These are phyloP conservation scores for Cyrtorhinus lividipennis DNA, from an alignment of 1,140 invertebrate genomes.

Conservation along the genomic window DNA sequence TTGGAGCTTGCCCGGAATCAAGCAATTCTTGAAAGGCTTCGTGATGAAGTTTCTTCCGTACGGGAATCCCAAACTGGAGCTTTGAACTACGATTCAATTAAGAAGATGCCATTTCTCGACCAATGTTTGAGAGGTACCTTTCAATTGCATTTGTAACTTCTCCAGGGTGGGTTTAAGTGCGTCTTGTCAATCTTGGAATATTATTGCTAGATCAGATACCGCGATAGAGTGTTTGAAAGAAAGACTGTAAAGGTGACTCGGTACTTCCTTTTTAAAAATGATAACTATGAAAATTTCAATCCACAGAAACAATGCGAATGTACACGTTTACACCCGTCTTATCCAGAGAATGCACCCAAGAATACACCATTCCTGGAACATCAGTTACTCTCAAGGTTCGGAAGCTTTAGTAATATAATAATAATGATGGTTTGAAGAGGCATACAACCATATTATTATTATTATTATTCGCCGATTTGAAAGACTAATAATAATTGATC, in stretches of 20 bases:
- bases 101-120: conserved; percentile 21
- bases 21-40: conserved; percentile 38
- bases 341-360: conserved; percentile 31
- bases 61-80: conserved; percentile 30
- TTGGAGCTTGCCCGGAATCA: conserved; percentile 36
- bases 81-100: conserved; percentile 24
- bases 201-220: too few species aligned
- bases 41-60: conserved; percentile 37
- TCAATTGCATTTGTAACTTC: neutral
- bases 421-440: too few species aligned
- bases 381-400: conserved; percentile 39
- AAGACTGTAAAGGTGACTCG: too few species aligned
- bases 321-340: conserved; percentile 34
- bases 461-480: too few species aligned
- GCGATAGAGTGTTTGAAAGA: too few species aligned
- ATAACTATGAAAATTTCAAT: conserved; percentile 29
- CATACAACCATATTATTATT: too few species aligned
- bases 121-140: conserved; percentile 36
- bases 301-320: conserved; percentile 44
- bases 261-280: neutral
- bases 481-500: too few species aligned
- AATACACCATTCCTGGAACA: conserved; percentile 35
- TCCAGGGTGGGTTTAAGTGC: too few species aligned
- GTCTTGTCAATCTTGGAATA: too few species aligned
- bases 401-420: too few species aligned